Percentiles rank a stretch among this genome's conserved stretches.
These are phyloP conservation scores for Tetranychus urticae DNA, from an alignment of 1,140 invertebrate genomes.

Conservation along the genomic window DNA sequence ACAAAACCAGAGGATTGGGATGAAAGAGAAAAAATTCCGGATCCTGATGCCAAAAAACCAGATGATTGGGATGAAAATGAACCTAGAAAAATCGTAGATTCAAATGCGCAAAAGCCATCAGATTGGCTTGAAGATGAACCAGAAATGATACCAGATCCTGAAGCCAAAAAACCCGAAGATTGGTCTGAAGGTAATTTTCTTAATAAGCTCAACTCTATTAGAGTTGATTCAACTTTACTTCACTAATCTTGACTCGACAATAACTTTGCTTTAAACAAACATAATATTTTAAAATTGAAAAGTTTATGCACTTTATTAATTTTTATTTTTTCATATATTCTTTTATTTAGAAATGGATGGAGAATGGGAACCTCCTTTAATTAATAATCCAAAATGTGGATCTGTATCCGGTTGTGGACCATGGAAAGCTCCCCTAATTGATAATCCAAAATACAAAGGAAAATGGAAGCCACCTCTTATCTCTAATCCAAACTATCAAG, in stretches of 20 bases:
- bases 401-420: constrained; percentile 65
- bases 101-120: constrained; percentile 57
- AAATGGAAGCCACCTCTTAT: constrained; percentile 74
- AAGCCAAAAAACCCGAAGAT: constrained; percentile 64
- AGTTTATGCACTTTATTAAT: constrained; percentile 19
- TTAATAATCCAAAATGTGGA: constrained; percentile 61
- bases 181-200: constrained; percentile 29
- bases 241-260: too few relatives aligned
- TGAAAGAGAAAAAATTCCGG: constrained; percentile 53
- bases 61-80: constrained; percentile 86
- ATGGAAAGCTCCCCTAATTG: constrained; percentile 60
- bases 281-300: too few relatives aligned
- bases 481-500: constrained; percentile 78
- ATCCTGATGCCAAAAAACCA: constrained; percentile 35
- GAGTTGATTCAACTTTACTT: too few relatives aligned
- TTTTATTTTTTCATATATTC: neutral
- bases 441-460: constrained; percentile 77
- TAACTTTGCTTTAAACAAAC: too few relatives aligned
- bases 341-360: constrained; percentile 91
- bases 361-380: constrained; percentile 82
- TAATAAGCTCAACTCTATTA: too few relatives aligned
- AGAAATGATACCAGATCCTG: constrained; percentile 60
- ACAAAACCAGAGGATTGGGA: constrained; percentile 83
- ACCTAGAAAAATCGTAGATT: constrained; percentile 64
- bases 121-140: constrained; percentile 88